Evolutionary conservation across 2,888 invertebrate genomes (phyloP), one percentile per base, ranked within the genome.

Genomic region (Spisula solida): DNA sequence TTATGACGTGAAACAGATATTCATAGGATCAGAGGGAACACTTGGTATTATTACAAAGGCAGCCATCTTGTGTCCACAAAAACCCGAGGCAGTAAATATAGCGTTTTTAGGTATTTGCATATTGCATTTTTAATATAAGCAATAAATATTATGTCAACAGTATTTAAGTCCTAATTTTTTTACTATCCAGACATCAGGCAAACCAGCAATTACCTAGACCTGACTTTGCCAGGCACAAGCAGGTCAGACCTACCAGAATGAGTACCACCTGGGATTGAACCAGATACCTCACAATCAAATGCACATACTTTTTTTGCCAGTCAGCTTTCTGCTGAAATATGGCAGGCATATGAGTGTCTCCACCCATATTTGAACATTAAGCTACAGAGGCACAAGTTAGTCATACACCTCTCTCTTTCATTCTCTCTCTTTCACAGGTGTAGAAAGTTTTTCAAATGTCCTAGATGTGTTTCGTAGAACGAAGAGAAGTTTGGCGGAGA

Each of bases 1-100:
- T 0, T 99, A 99, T 96, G 99, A 99, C 96, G 97, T 99, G 94
- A 99, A 99, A 96, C 99, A 99, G 97, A 97, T 99, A 90, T 99
- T 99, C 96, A 98, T 99, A 94, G 99, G 99, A 20, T 99, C 99
- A 0, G 99, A 99, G 97, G 99, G 99, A 81, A 99, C 99, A 0
- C 97, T 99, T 84, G 99, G 99, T 20, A 96, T 99, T 8, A 98
- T 99, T 12, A 99, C 99, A 0, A 98, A 98, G 97, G 98, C 99
- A 8, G 98, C 98, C 2, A 98, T 99, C 90, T 98, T 98, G 87
- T 99, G 99, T 96, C 98, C 99, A 0, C 97, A 98, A 0, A 97
- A 98, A 95, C 98, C 99, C 0, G 97, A 97, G 93, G 97, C 99
- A 0, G 97, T 98, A 0, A 98, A 98, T 95, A 97, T 99, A 12